These are phyloP conservation scores for Leuciscus waleckii DNA, from an alignment of 2,797 vertebrate genomes.

Conservation along the genomic window DNA sequence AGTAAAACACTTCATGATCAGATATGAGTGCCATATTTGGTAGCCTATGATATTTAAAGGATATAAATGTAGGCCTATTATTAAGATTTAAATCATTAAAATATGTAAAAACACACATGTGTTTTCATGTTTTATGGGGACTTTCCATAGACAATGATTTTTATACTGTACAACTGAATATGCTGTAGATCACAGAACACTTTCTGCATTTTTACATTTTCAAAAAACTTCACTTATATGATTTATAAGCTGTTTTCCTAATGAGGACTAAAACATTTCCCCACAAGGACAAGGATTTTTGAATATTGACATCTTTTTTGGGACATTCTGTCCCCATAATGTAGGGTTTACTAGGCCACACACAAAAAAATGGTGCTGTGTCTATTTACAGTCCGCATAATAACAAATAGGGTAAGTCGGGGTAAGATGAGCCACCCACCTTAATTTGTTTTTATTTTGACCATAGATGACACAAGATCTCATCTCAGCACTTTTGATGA, in stretches of 20 bases:
- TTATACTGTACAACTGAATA: too few relatives aligned
- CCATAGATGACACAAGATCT: too few relatives aligned
- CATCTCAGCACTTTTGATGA: too few relatives aligned
- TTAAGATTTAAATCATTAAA: neutral
- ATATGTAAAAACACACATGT: neutral
- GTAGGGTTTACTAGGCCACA: neutral
- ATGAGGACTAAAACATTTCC: neutral
- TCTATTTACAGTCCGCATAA: neutral
- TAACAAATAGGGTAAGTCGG: neutral
- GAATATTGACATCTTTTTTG: too few relatives aligned
- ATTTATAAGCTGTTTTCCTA: neutral
- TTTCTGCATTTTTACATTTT: too few relatives aligned
- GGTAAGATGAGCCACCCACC: too few relatives aligned
- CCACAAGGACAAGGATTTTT: neutral
- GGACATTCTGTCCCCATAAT: too few relatives aligned
- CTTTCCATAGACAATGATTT: too few relatives aligned
- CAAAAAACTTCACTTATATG: too few relatives aligned
- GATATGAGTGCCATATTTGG: neutral
- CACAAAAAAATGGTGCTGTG: neutral
- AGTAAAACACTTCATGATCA: neutral
- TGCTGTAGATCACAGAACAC: too few relatives aligned
- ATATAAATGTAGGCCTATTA: neutral
- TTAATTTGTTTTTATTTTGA: too few relatives aligned
- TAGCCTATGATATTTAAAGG: neutral
- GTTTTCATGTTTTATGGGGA: too few relatives aligned